phyloP scores from a whole-genome alignment of 2,888 invertebrate species.

The Petrophora chlorosata region DNA sequence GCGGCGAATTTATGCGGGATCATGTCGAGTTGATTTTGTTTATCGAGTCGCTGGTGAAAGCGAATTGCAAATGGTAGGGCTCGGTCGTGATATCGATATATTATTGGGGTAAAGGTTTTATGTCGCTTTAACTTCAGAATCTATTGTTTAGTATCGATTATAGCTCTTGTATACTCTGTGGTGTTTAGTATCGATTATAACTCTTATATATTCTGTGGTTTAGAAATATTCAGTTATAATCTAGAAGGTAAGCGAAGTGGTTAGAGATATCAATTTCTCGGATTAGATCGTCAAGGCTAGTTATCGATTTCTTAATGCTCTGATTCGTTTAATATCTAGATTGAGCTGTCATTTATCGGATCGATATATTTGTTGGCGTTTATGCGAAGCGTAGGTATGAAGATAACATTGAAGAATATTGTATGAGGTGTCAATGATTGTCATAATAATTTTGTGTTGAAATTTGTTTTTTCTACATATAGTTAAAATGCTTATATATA shows the following conservation, averaged over 20 bases:
- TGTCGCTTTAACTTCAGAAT: conserved; percentile 15
- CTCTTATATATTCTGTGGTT: conserved; percentile 13
- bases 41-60: conserved; percentile 48
- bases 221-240: conserved; percentile 12
- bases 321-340: conserved; percentile 10
- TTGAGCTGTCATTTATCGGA: neutral
- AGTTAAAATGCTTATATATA: no score
- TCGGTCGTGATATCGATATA: conserved; percentile 18
- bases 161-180: conserved; percentile 12
- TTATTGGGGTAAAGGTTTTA: conserved; percentile 20
- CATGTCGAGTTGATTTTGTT: conserved; percentile 49
- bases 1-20: conserved; percentile 53
- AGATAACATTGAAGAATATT: no score
- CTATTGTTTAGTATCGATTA: conserved; percentile 21
- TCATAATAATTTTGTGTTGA: no score
- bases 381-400: neutral
- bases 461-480: no score
- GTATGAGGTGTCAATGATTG: no score
- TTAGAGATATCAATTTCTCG: conserved; percentile 10
- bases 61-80: conserved; percentile 38
- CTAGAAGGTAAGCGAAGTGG: neutral
- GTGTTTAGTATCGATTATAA: conserved; percentile 13
- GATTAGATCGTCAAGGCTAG: conserved; percentile 6
- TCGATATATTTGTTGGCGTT: neutral
- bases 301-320: conserved; percentile 22